Conservation (phyloP, 2,113 vertebrate species). For the Chloroceryle aenea region DNA sequence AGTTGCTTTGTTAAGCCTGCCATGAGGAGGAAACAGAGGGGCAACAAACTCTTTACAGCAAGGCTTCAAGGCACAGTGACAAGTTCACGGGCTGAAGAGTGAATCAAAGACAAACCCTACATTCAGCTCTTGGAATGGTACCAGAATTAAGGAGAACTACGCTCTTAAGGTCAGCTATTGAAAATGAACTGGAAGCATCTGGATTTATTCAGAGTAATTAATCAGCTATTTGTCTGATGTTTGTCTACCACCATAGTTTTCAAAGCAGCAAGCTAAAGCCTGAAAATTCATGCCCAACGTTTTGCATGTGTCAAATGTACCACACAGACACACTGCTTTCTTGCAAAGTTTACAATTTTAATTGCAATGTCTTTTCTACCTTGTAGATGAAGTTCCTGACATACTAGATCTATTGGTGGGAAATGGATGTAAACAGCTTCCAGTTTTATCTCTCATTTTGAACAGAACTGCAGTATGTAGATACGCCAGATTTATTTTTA, state of each 20-base stretch:
- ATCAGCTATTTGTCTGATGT: neutral
- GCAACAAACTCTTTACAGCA: neutral
- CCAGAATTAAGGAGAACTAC: neutral
- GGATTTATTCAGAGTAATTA: neutral
- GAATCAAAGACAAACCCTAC: constrained; percentile 21
- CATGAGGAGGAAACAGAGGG: constrained; percentile 2
- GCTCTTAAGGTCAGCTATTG: constrained; percentile 39
- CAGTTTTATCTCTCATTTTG: neutral
- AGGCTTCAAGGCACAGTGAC: neutral
- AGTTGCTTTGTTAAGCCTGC: neutral
- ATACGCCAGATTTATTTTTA: neutral
- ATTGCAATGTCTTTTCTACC: neutral
- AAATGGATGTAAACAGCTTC: neutral
- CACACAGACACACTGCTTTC: accelerated
- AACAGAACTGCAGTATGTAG: neutral
- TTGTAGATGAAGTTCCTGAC: neutral
- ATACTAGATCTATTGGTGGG: neutral
- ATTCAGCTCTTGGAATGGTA: neutral
- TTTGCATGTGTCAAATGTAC: constrained; percentile 8
- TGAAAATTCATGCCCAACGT: neutral
- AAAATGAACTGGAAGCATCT: neutral
- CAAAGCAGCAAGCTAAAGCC: neutral
- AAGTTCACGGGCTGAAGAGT: constrained; percentile 35
- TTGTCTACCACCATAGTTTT: neutral
- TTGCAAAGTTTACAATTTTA: constrained; percentile 1